These are phyloP conservation scores for Diplosoma virens DNA, from an alignment of 23 tunicate genomes.

Conservation along the genomic window DNA sequence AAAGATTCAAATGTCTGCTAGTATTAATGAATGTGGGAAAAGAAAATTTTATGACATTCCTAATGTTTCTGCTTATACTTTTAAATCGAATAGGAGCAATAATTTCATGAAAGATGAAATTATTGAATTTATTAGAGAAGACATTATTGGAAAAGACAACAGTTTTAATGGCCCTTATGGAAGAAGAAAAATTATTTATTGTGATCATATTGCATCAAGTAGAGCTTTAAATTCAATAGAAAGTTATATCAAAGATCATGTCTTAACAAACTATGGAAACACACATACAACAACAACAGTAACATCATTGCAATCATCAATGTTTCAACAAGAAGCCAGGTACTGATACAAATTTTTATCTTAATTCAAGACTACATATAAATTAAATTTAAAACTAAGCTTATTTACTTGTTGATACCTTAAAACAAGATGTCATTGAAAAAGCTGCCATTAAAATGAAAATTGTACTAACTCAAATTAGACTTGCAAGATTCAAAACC, in stretches of 20 bases:
- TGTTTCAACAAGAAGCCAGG: constrained; percentile 92
- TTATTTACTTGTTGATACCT: too few relatives aligned
- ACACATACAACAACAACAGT: constrained; percentile 95
- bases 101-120: constrained; percentile 13
- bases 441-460: too few relatives aligned
- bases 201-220: constrained; percentile 95
- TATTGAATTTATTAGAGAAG: constrained; percentile 37
- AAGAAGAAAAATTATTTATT: constrained; percentile 61
- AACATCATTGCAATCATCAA: constrained; percentile 81
- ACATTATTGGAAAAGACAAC: constrained; percentile 80
- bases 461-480: too few relatives aligned
- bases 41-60: constrained; percentile 51
- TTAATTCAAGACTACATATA: too few relatives aligned
- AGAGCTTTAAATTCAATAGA: constrained; percentile 76
- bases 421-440: too few relatives aligned
- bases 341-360: too few relatives aligned
- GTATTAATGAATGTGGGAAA: constrained; percentile 9
- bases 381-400: too few relatives aligned
- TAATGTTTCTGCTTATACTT: background rate
- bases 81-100: background rate
- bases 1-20: background rate
- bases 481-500: too few relatives aligned
- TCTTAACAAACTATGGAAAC: constrained; percentile 90
- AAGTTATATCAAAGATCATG: constrained; percentile 60
- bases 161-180: constrained; percentile 81